Evolutionary conservation across 2,797 vertebrate species (phyloP).

Genomic region (Scomberomorus guttatus): DNA sequence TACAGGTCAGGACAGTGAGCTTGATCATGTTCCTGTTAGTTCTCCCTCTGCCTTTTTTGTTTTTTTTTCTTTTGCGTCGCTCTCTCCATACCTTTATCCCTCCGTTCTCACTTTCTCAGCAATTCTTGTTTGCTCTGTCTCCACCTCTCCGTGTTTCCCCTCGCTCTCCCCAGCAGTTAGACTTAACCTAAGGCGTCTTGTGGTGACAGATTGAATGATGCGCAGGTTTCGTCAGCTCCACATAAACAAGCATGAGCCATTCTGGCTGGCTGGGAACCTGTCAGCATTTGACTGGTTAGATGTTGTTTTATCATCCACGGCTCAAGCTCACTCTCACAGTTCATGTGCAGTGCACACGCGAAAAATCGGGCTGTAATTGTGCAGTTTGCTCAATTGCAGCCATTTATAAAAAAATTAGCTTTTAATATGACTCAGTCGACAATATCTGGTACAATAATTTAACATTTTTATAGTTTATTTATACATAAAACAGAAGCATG

Average conservation of each 20-base stretch:
- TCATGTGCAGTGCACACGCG: slow-evolving; percentile 24
- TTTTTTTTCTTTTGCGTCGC: slow-evolving; percentile 24
- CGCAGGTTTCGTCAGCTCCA: slow-evolving; percentile 59
- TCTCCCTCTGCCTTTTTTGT: slow-evolving; percentile 8
- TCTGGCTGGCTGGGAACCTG: slow-evolving; percentile 56
- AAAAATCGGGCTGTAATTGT: slow-evolving; percentile 11
- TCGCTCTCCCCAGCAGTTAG: slow-evolving; percentile 47
- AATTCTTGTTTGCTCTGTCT: slow-evolving; percentile 12
- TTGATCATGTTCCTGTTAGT: slow-evolving; percentile 49
- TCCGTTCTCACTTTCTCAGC: not conserved
- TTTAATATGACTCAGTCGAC: not conserved
- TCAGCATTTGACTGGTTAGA: slow-evolving; percentile 56
- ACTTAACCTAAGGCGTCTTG: slow-evolving; percentile 69
- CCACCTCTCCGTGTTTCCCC: not conserved
- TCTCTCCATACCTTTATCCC: slow-evolving; percentile 14
- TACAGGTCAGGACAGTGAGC: slow-evolving; percentile 67
- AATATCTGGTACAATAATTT: not conserved
- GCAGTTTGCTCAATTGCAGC: slow-evolving; percentile 3
- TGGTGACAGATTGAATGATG: slow-evolving; percentile 78
- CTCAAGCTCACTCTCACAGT: slow-evolving; percentile 41
- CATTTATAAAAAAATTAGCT: not conserved
- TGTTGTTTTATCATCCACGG: slow-evolving; percentile 52
- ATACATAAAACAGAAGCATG: not conserved
- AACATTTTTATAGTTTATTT: not conserved
- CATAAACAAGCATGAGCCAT: slow-evolving; percentile 62